A percentile compares a stretch with the other conserved stretches of the same genome.
Conservation (phyloP, 2,797 vertebrate genomes). For the Alfaro cultratus region DNA sequence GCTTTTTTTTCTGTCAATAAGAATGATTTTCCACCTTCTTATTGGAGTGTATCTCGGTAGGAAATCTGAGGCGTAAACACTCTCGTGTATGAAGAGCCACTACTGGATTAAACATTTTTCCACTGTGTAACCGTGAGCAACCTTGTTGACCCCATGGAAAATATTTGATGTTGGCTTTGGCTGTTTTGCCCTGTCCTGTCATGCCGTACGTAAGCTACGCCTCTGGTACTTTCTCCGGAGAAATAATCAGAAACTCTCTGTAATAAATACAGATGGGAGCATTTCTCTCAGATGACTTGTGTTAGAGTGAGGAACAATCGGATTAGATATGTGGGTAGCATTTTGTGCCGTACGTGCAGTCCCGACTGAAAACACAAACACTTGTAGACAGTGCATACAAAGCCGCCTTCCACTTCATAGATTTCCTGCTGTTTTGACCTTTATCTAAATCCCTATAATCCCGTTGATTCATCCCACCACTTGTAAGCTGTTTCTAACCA, state of each 20-base stretch:
- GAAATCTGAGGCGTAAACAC: conserved; percentile 57
- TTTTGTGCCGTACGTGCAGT: conserved; percentile 4
- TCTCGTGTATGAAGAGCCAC: conserved; percentile 9
- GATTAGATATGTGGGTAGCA: conserved; percentile 7
- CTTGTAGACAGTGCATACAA: background rate
- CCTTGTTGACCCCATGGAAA: conserved; percentile 10
- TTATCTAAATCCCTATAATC: conserved; percentile 55
- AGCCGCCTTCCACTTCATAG: conserved; percentile 32
- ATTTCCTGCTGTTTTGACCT: conserved; percentile 60
- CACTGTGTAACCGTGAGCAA: conserved; percentile 10
- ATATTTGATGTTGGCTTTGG: conserved; percentile 6
- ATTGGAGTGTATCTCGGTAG: conserved; percentile 41
- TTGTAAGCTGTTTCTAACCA: conserved; percentile 52
- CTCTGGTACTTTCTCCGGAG: background rate
- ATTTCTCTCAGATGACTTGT: background rate
- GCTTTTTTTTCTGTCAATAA: too few species aligned
- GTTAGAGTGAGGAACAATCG: background rate
- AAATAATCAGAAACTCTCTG: background rate
- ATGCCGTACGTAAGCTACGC: background rate
- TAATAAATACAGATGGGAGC: background rate
- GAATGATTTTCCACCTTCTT: conserved; percentile 14
- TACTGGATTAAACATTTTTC: conserved; percentile 26
- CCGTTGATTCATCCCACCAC: conserved; percentile 64
- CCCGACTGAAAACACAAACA: conserved; percentile 26
- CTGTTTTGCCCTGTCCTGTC: background rate